A percentile compares a stretch with the other conserved stretches of the same genome.
These are phyloP conservation scores for Agrilus planipennis DNA, from an alignment of 1,140 invertebrate species.

Conservation along the genomic window DNA sequence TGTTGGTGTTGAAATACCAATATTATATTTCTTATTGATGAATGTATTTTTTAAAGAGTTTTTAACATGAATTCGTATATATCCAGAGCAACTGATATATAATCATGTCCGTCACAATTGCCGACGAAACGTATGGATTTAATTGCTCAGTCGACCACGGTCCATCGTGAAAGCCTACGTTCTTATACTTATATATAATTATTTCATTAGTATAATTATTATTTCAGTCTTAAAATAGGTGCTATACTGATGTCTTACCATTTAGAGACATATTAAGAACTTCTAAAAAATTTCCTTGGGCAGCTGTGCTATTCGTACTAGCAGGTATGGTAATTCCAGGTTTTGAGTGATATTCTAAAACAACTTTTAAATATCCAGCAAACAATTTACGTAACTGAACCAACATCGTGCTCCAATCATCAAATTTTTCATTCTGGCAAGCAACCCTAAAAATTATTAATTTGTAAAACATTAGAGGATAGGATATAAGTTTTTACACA, in stretches of 20 bases:
- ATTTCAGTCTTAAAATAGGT: neutral
- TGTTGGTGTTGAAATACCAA: too few species aligned
- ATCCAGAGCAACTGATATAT: too few species aligned
- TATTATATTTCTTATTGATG: too few species aligned
- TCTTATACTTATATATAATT: too few species aligned
- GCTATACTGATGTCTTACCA: conserved; percentile 48
- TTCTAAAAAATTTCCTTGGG: conserved; percentile 96
- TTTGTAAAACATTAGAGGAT: too few species aligned
- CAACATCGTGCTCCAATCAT: conserved; percentile 90
- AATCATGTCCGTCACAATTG: too few species aligned
- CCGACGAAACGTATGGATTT: too few species aligned
- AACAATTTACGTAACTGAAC: conserved; percentile 79
- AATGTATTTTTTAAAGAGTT: too few species aligned
- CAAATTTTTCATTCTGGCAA: conserved; percentile 95
- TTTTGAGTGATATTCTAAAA: conserved; percentile 77
- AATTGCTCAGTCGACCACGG: too few species aligned
- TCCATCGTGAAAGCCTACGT: too few species aligned
- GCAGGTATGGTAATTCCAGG: conserved; percentile 61
- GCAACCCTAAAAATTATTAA: conserved; percentile 67
- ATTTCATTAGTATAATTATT: conserved; percentile 2
- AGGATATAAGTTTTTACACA: too few species aligned
- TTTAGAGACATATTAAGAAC: conserved; percentile 97
- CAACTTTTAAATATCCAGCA: conserved; percentile 79
- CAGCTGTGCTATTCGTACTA: conserved; percentile 84
- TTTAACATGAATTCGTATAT: too few species aligned